Conservation (phyloP, 2,888 invertebrate species). For the Quadriops clusia region DNA sequence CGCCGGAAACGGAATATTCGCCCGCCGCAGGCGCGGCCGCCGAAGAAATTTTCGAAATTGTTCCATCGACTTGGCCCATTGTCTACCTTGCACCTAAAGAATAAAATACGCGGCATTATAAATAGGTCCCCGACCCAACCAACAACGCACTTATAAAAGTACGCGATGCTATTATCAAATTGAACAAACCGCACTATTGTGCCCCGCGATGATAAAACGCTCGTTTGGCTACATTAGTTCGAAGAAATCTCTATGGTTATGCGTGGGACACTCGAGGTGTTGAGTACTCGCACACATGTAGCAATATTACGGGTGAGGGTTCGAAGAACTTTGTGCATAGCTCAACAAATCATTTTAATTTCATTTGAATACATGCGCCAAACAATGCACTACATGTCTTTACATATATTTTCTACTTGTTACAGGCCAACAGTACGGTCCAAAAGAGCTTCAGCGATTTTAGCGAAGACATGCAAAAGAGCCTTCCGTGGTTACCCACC, state of each 20-base stretch:
- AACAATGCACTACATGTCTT: too few relatives aligned
- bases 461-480: neutral
- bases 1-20: too few relatives aligned
- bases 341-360: too few relatives aligned
- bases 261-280: slow-evolving; percentile 13
- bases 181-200: too few relatives aligned
- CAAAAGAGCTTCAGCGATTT: slow-evolving; percentile 33
- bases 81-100: too few relatives aligned
- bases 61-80: too few relatives aligned
- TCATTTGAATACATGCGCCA: too few relatives aligned
- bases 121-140: neutral
- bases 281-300: slow-evolving; percentile 10
- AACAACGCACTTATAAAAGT: slow-evolving; percentile 3
- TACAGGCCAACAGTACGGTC: slow-evolving; percentile 39
- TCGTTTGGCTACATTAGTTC: slow-evolving; percentile 13
- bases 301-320: too few relatives aligned
- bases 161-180: too few relatives aligned
- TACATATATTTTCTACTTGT: too few relatives aligned
- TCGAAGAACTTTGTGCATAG: too few relatives aligned
- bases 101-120: too few relatives aligned
- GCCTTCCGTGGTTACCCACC: slow-evolving; percentile 23
- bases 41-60: slow-evolving; percentile 2
- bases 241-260: slow-evolving; percentile 17
- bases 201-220: slow-evolving; percentile 6
- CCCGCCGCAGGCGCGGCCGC: neutral